Evolutionary conservation across 2,797 vertebrate genomes (phyloP).

Genomic region (Peromyscus aztecus): DNA sequence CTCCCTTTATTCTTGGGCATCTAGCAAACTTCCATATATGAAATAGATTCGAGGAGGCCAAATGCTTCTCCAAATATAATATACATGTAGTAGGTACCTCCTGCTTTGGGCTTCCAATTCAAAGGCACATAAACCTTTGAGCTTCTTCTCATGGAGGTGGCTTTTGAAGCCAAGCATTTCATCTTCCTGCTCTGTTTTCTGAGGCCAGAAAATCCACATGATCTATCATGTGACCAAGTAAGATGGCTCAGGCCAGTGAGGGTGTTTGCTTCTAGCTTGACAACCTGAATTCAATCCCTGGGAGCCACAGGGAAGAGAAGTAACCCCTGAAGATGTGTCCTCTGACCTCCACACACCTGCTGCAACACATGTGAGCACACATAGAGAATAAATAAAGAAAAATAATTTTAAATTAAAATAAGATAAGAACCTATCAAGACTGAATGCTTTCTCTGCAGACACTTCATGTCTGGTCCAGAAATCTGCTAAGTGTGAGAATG

Average conservation of each 20-base stretch:
- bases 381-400: neutral
- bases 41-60: neutral
- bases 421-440: neutral
- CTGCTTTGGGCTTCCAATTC: neutral
- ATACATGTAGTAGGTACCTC: neutral
- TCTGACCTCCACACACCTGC: neutral
- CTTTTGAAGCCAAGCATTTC: neutral
- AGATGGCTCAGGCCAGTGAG: neutral
- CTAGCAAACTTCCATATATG: slow-evolving; percentile 26
- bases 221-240: neutral
- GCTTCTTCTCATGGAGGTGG: neutral
- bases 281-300: neutral
- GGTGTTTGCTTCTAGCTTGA: too few relatives aligned
- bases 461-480: neutral
- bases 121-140: neutral
- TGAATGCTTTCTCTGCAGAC: slow-evolving; percentile 15
- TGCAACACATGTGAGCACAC: neutral
- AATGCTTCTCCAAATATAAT: neutral
- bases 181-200: neutral
- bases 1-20: neutral
- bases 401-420: neutral
- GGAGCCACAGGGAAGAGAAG: neutral
- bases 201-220: neutral
- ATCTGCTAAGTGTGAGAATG: neutral
- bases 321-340: neutral